Percentiles rank a stretch among this genome's conserved stretches.
These are phyloP conservation scores for Phaedon cochleariae DNA, from an alignment of 2,888 invertebrate species.

Conservation along the genomic window DNA sequence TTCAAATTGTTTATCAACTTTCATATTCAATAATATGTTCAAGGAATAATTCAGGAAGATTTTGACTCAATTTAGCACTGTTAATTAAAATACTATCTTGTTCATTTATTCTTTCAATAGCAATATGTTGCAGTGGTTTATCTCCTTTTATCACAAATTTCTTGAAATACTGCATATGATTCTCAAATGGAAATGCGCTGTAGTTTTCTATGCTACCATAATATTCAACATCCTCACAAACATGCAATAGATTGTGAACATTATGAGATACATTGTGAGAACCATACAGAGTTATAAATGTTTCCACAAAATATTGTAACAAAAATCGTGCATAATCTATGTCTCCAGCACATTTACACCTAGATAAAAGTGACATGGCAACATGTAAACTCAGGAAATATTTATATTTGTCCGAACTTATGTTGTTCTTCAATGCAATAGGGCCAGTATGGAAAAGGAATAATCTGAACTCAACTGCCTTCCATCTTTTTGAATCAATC, in stretches of 20 bases:
- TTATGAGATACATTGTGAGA: conserved; percentile 21
- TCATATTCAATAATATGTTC: conserved; percentile 17
- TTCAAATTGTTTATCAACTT: conserved; percentile 11
- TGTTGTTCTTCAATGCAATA: neutral
- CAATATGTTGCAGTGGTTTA: conserved; percentile 24
- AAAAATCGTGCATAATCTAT: neutral
- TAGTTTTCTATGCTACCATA: conserved; percentile 13
- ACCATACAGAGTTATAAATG: conserved; percentile 25
- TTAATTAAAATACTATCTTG: conserved; percentile 3
- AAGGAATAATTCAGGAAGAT: neutral
- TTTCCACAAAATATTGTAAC: conserved; percentile 19
- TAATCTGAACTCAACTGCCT: neutral
- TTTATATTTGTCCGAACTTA: neutral
- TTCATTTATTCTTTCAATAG: conserved; percentile 19
- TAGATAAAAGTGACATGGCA: conserved; percentile 9
- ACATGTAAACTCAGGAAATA: neutral
- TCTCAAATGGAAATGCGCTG: conserved; percentile 14
- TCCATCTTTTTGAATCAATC: conserved; percentile 1
- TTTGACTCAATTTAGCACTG: neutral
- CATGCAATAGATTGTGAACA: conserved; percentile 28
- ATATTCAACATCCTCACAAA: conserved; percentile 23
- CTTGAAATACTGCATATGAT: conserved; percentile 11
- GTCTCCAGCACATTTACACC: neutral
- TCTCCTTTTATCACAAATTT: conserved; percentile 18
- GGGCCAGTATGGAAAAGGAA: neutral